These are phyloP conservation scores for Nemotelus pantherinus DNA, from an alignment of 2,888 invertebrate species.

Conservation along the genomic window DNA sequence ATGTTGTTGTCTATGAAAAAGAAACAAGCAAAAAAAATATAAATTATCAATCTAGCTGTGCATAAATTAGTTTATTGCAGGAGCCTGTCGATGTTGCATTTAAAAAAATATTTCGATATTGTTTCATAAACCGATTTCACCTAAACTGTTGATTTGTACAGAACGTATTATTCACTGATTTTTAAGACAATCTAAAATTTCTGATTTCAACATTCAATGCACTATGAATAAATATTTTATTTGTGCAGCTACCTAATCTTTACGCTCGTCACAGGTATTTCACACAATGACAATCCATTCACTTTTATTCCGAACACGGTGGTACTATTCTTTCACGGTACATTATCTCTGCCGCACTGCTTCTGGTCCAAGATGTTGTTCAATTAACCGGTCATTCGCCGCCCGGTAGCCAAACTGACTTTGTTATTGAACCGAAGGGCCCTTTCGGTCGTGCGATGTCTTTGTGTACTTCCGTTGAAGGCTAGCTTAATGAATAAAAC, in stretches of 20 bases:
- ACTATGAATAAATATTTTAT: too few species aligned
- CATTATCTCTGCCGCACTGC: slow-evolving; percentile 35
- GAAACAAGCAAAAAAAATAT: not conserved
- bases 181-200: too few species aligned
- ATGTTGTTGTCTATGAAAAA: not conserved
- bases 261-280: too few species aligned
- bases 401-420: slow-evolving; percentile 28
- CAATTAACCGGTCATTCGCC: slow-evolving; percentile 36
- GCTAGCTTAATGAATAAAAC: slow-evolving; percentile 31
- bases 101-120: too few species aligned
- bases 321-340: slow-evolving; percentile 41
- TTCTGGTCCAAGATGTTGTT: slow-evolving; percentile 44
- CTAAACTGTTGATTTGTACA: too few species aligned
- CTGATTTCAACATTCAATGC: too few species aligned
- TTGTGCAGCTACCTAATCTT: too few species aligned
- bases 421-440: slow-evolving; percentile 25
- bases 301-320: slow-evolving; percentile 21
- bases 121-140: too few species aligned
- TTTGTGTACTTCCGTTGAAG: slow-evolving; percentile 40
- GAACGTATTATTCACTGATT: too few species aligned
- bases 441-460: slow-evolving; percentile 2
- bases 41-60: not conserved
- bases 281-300: too few species aligned
- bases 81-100: too few species aligned
- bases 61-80: too few species aligned